Base-by-base conservation (phyloP, 2,113 vertebrate species). In the Sclerurus mexicanus region DNA sequence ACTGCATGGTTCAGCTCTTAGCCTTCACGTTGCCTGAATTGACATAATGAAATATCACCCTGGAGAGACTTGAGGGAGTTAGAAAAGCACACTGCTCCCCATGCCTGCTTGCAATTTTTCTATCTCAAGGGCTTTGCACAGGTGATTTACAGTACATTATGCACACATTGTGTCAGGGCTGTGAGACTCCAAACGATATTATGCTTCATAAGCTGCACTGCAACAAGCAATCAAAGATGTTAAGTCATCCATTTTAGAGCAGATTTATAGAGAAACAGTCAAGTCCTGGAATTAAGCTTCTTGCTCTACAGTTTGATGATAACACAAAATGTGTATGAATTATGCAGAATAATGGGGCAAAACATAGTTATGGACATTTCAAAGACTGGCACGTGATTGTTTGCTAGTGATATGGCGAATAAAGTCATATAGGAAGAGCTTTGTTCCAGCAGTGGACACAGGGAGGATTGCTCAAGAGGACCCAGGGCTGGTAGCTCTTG, bases 81-180 rank as follows among this genome's bases (percentile, higher is more conserved):
- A 19, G 69, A 31, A 84, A 33, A 81, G 4, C 37, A 5, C 7
- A 22, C 23, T 35, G 1, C 46, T 93, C 46, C 83, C 50, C 55
- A 42, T 2, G 64, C 79, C 35, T 86, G 55, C 76, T 80, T 89
- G 59, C 4, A 6, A 5, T 92, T 93, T 92, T 90, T 71, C 66
- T 47, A 2, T 66, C 91, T 91, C 91, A 75, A 72, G 80, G 91
- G 89, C 66, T 91, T 60, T 73, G 60, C 62, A 30, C 73, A 79
- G 73, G 56, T 89, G 91, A 96, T 95, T 97, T 95, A 78, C 47
- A 49, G 84, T 7, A 85, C 69, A 68, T 95, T 96, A 44, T 85
- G 66, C 87, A 68, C 60, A 79, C 40, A 42, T 64, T 87, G 74
- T 95, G 69, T 64, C 80, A 75, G 87, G 46, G 64, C 73, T 81